These are phyloP conservation scores for Rhagonycha lutea DNA, from an alignment of 2,888 invertebrate species.

Conservation along the genomic window DNA sequence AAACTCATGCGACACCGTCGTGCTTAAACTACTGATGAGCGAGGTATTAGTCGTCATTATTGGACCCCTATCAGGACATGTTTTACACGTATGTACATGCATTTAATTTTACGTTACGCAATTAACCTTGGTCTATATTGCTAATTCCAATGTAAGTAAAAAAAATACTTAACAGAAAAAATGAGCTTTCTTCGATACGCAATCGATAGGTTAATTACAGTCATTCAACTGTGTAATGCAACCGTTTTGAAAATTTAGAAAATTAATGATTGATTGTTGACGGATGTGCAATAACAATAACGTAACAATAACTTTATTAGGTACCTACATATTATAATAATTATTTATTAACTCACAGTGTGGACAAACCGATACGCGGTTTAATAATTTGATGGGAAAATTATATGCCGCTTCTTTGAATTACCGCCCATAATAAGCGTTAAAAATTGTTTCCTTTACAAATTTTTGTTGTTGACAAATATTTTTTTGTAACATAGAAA, in stretches of 20 bases:
- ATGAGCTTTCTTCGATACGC: conserved; percentile 16
- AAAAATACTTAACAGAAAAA: background rate
- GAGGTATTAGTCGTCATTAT: conserved; percentile 9
- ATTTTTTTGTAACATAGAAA: background rate
- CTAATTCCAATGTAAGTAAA: conserved; percentile 31
- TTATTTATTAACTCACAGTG: background rate
- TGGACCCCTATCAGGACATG: conserved; percentile 20
- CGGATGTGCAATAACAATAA: background rate
- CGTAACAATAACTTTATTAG: background rate
- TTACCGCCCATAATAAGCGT: background rate
- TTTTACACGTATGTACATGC: conserved; percentile 22
- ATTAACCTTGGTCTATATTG: conserved; percentile 42
- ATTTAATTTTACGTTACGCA: conserved; percentile 34
- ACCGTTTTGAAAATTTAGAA: background rate
- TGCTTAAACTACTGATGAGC: conserved; percentile 13
- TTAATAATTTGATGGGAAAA: too few species aligned
- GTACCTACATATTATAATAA: background rate
- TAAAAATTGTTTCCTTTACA: background rate
- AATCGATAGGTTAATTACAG: conserved; percentile 13
- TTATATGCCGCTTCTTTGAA: too few species aligned
- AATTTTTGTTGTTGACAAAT: background rate
- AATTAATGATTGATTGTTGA: background rate
- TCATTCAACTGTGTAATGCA: conserved; percentile 13
- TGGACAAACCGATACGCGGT: background rate
- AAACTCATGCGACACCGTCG: conserved; percentile 15